Conservation (phyloP, 2,888 invertebrate genomes). For the Lamellibrachia satsuma region DNA sequence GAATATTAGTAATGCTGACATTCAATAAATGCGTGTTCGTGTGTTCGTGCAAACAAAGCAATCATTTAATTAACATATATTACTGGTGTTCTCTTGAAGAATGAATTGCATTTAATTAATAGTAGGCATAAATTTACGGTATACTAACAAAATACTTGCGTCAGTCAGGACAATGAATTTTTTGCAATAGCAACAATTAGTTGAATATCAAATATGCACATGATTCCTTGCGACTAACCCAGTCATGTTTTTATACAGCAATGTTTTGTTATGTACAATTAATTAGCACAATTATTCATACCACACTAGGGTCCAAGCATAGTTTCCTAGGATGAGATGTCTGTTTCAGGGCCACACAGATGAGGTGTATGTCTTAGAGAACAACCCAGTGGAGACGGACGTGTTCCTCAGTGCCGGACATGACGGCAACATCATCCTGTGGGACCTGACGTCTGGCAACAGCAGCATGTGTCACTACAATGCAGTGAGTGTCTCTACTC, state of each 20-base stretch:
- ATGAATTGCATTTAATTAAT: too few species aligned
- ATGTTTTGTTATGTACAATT: neutral
- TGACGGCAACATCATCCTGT: conserved; percentile 80
- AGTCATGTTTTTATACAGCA: neutral
- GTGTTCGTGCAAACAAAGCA: too few species aligned
- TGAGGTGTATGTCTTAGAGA: conserved; percentile 92
- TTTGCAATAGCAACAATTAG: too few species aligned
- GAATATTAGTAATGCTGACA: too few species aligned
- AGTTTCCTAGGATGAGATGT: neutral
- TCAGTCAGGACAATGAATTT: too few species aligned
- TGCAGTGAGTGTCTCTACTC: conserved; percentile 44
- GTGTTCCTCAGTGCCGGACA: conserved; percentile 91
- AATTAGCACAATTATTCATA: neutral
- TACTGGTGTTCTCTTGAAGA: too few species aligned
- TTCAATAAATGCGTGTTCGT: too few species aligned
- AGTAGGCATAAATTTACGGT: too few species aligned
- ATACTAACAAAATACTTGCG: too few species aligned
- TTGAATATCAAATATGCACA: too few species aligned
- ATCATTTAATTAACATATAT: too few species aligned
- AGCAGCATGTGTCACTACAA: conserved; percentile 65
- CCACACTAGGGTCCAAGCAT: neutral
- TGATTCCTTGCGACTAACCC: too few species aligned
- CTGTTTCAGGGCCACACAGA: conserved; percentile 79
- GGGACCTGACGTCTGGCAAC: conserved; percentile 67
- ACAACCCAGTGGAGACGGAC: conserved; percentile 83